Evolutionary conservation across 2,113 vertebrate genomes (phyloP).

Genomic region (Epinephelus moara): DNA sequence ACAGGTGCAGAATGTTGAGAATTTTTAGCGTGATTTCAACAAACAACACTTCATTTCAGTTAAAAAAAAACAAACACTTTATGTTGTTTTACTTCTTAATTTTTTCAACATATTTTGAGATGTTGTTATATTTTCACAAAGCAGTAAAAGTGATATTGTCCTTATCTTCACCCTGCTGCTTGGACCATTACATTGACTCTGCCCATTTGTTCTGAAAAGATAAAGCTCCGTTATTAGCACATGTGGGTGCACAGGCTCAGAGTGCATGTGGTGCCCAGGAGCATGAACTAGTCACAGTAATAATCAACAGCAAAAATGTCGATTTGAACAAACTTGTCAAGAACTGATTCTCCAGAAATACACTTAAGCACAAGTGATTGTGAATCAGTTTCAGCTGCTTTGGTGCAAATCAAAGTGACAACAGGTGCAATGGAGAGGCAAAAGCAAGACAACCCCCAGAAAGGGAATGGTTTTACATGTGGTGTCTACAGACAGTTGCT

Average conservation of each 20-base stretch:
- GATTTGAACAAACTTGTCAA: background rate
- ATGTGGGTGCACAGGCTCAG: too few species aligned
- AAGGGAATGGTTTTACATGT: too few species aligned
- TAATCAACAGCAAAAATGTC: background rate
- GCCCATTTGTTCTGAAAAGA: constrained; percentile 30
- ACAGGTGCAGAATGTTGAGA: background rate
- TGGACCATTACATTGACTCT: background rate
- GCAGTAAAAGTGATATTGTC: background rate
- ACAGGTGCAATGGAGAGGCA: too few species aligned
- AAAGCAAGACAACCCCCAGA: too few species aligned
- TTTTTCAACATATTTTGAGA: background rate
- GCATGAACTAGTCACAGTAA: background rate
- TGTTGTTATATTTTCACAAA: background rate
- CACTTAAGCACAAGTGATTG: too few species aligned
- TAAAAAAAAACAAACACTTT: background rate
- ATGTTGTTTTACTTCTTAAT: background rate
- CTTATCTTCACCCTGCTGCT: constrained; percentile 12
- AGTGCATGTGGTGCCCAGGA: too few species aligned
- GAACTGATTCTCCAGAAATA: background rate
- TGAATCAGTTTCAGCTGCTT: too few species aligned
- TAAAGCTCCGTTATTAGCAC: constrained; percentile 1
- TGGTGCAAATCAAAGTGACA: too few species aligned
- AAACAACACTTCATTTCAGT: background rate
- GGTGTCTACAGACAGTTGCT: too few species aligned
- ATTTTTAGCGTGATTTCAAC: background rate